Evolutionary conservation across 2,888 invertebrate genomes (phyloP), one percentile per base, ranked within the genome.

Genomic region (Anthophora plumipes): DNA sequence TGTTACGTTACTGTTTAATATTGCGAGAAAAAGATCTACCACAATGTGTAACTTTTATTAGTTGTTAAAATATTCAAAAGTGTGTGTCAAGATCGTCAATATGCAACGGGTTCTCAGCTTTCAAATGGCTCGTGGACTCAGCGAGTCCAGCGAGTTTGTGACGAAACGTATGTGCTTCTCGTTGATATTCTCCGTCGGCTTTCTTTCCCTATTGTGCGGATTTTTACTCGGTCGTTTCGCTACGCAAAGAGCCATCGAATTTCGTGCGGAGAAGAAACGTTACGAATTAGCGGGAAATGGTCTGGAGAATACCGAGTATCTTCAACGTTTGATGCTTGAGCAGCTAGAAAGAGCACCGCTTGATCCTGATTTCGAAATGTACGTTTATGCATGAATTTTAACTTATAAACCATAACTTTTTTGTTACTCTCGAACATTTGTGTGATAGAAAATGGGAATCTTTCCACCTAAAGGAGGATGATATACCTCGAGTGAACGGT

Each of bases 71-170:
- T 50, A 46, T 64, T 66, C 31, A 31, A 59, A 59, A 69, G 39
- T 46, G 48, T 31, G 17, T 25, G 0, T 31, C 41, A 43, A 55
- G 48, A 43, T 60, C 46, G 17, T n/a, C 37, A 55, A 85, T 60
- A 94, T 94, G 94, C 94, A 94, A 75, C 92, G 94, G 20, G 93
- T 94, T 60, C 86, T 94, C 64, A 94, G 94, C 85, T 92, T 94
- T 78, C 94, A 94, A 90, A 93, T 93, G 87, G 92, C 93, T 73
- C 91, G 94, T 20, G 92, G 92, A 31, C 89, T 90, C 31, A 91
- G 89, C 17, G 92, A 93, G 80, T 83, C 92, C 2, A 93, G 93
- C 82, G 94, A 94, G 83, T 94, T 93, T 80, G 92, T 94, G 20
- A 93, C 94, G 14, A 94, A 94, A 88, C 92, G 93, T 43, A 91